Conservation (phyloP, 2,888 invertebrate species). For the Nasonovia ribisnigri region DNA sequence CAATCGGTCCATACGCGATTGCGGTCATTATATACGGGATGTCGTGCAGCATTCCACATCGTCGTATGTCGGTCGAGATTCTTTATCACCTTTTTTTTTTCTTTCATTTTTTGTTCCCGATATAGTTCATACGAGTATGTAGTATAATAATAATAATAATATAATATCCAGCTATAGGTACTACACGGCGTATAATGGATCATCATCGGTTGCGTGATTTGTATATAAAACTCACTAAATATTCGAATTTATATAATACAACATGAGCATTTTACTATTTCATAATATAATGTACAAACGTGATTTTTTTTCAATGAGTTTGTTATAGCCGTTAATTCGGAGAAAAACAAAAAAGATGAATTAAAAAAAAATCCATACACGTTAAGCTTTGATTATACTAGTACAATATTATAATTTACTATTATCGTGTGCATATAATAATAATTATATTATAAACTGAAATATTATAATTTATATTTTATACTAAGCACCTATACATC, state of each 20-base stretch:
- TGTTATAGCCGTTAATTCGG: neutral
- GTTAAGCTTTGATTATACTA: neutral
- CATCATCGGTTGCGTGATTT: neutral
- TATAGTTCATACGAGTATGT: neutral
- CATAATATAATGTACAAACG: neutral
- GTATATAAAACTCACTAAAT: neutral
- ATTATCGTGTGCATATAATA: neutral
- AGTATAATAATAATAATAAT: neutral
- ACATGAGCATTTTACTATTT: neutral
- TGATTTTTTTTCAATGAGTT: neutral
- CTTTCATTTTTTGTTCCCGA: neutral
- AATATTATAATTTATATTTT: neutral
- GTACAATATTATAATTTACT: neutral
- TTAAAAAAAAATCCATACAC: constrained; percentile 1
- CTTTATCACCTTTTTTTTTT: constrained; percentile 9
- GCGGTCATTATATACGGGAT: neutral
- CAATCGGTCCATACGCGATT: neutral
- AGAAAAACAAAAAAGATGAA: neutral
- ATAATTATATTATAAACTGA: neutral
- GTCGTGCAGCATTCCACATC: constrained; percentile 7
- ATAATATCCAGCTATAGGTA: neutral
- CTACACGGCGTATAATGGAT: neutral
- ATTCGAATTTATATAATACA: neutral
- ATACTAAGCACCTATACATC: neutral
- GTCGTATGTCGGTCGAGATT: neutral